Conservation (phyloP, 2,797 vertebrate species). For the Phrynocephalus forsythii region DNA sequence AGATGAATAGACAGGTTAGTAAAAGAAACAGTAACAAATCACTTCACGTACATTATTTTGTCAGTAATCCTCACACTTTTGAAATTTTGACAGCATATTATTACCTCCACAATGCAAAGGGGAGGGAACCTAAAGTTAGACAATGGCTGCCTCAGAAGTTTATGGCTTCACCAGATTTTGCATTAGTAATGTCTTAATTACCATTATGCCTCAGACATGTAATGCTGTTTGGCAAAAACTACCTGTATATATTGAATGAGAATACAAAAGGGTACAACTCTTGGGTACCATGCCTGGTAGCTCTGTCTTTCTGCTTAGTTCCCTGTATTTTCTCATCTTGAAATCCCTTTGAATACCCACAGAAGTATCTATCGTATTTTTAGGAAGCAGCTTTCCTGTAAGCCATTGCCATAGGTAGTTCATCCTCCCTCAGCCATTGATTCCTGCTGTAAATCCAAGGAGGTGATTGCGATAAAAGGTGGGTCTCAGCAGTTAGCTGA, state of each 20-base stretch:
- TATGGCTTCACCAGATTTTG: too few relatives aligned
- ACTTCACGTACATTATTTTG: background rate
- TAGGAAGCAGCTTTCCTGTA: background rate
- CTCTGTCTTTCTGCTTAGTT: background rate
- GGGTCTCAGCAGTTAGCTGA: conserved; percentile 11
- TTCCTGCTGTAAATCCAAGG: background rate
- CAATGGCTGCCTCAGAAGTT: background rate
- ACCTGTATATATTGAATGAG: background rate
- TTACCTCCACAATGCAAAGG: background rate
- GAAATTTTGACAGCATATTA: background rate
- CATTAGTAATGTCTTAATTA: background rate
- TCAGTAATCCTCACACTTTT: background rate
- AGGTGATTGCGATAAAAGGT: background rate
- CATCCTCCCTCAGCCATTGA: background rate
- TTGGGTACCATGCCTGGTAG: background rate
- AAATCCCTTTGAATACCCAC: background rate
- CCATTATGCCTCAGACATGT: too few relatives aligned
- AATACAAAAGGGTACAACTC: background rate
- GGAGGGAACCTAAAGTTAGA: background rate
- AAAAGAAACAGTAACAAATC: background rate
- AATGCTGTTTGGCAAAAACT: background rate
- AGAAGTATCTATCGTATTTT: background rate
- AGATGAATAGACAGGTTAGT: background rate
- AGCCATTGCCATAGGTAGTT: background rate
- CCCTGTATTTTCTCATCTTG: background rate